Evolutionary conservation across 2,797 vertebrate species (phyloP), one percentile per base, ranked within the genome.

Genomic region (Okamejei kenojei): DNA sequence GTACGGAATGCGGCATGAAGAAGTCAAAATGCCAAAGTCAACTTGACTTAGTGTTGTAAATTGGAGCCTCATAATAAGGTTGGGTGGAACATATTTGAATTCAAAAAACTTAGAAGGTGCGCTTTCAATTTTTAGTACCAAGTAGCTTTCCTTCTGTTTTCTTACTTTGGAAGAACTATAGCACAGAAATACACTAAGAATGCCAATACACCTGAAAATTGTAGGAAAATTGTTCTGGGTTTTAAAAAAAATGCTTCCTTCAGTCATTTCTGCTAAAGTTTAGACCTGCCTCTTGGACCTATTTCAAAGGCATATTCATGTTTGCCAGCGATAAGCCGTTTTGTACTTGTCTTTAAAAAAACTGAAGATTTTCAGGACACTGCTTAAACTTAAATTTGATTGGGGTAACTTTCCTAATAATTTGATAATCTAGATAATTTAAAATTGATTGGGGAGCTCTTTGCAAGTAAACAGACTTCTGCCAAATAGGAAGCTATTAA

Each of bases 1-100:
- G 17, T 65, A 92, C 90, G 76, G 76, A 90, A 92, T 92, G 71
- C 13, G 58, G 68, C 90, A 74, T 76, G 71, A 92, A 45, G 35
- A 76, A 88, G n/a, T 88, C 84, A 88, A 88, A 65, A 68, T 19
- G 61, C 15, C 63, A 88, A 88, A 35, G 84, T 68, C 84, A 68
- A 88, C 6, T 35, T 68, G 84, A 88, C 84, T 86, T 65, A 10
- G 63, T 21, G n/a, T 63, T 88, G 65, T 68, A 88, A 88, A 88
- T 88, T 32, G 17, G 84, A 88, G n/a, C 5, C n/a, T 88, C n/a
- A 7, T 86, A 63, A 63, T 63, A 15, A 65, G n/a, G 61, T 35
- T 35, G 6, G n/a, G 15, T 68, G 29, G 63, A 68, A 35, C 35
- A 88, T 68, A 68, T 21, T 88, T 35, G 17, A 88, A 88, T 68